phyloP scores from a whole-genome alignment of 2,113 vertebrate genomes.

The Falcunculus frontatus region DNA sequence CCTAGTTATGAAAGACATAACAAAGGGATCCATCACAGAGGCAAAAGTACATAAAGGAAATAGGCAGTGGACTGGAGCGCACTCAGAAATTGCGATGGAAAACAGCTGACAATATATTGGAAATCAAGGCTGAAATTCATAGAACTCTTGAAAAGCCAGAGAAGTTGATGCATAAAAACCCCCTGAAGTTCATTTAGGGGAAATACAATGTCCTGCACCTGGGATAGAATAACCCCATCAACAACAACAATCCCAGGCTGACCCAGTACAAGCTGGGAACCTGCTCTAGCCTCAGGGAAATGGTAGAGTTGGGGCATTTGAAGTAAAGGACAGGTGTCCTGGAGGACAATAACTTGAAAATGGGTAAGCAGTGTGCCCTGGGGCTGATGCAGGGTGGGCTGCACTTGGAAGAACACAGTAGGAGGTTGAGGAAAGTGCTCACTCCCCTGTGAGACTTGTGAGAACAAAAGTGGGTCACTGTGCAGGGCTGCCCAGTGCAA shows the following conservation, averaged over 20 bases:
- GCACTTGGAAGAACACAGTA: not conserved
- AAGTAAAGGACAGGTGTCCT: not conserved
- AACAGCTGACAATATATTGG: not conserved
- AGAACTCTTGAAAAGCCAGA: not conserved
- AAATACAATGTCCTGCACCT: not conserved
- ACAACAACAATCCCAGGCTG: no score
- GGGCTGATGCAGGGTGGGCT: not conserved
- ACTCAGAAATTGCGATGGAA: not conserved
- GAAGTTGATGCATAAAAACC: not conserved
- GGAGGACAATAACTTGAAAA: not conserved
- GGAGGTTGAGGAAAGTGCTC: not conserved
- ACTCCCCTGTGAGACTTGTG: not conserved
- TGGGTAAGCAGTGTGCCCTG: not conserved
- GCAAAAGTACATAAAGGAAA: not conserved
- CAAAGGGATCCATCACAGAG: accelerated
- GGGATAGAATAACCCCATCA: not conserved
- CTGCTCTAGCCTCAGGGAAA: not conserved
- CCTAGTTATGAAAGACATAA: not conserved
- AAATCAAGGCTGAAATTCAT: not conserved
- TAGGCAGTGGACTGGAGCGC: not conserved
- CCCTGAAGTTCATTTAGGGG: not conserved
- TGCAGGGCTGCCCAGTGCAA: not conserved
- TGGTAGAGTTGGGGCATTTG: accelerated
- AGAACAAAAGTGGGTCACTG: not conserved
- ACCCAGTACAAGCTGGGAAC: not conserved